Evolutionary conservation across 1,140 invertebrate genomes (phyloP), one percentile per base, ranked within the genome.

Genomic region (Magallana ariakensis): DNA sequence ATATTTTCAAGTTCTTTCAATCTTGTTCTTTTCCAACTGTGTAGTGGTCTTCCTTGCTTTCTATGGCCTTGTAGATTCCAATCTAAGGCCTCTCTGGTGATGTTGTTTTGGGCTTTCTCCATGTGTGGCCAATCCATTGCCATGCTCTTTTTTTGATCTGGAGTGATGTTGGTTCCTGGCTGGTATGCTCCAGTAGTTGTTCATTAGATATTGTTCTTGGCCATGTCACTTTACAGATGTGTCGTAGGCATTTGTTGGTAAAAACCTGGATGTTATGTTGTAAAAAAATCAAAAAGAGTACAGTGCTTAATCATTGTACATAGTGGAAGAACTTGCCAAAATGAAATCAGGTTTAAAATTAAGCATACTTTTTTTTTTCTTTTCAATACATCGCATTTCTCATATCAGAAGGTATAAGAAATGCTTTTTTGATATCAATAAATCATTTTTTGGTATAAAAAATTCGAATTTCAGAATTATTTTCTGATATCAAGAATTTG

Each of bases 1-100:
- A 66, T 66, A 19, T 66, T 66, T 19, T 66, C 62, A 19, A 19
- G n/a, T 19, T 66, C 62, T 66, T 66, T 66, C 62, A 66, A n/a
- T 66, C n/a, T 66, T 66, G 62, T 66, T 66, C 0, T 66, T 19
- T 66, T 66, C n/a, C 16, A 66, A 19, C 62, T n/a, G 1, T 66
- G 62, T 9, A 66, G n/a, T n/a, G n/a, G 62, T 66, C 62, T 16
- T 5, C 4, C 62, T 66, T 19, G 62, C 19, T 66, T 66, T 19
- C 62, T 66, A 1, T 66, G 62, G 9, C 62, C 62, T 19, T 66
- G 62, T 66, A 16, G 62, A 66, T 66, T 66, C 62, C 62, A 9
- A 8, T n/a, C n/a, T 19, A 66, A 6, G 0, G 60, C 33, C 33
- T 33, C 33, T 33, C 33, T 33, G 33, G 33, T 33, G 33, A 33